phyloP scores from a whole-genome alignment of 2,888 invertebrate genomes.

The Acrobasis repandana region DNA sequence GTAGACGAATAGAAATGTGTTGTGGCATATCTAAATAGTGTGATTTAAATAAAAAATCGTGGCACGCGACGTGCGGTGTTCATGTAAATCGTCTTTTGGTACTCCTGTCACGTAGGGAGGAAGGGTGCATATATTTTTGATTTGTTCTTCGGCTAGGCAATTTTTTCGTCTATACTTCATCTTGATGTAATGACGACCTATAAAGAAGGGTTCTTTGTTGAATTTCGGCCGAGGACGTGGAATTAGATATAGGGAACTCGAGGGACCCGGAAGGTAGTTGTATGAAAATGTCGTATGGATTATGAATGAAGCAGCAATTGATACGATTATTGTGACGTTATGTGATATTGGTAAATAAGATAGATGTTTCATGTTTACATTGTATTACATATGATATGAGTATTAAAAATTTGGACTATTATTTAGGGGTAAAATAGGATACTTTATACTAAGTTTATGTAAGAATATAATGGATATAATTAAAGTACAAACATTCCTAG shows the following conservation, averaged over 20 bases:
- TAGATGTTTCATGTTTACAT: no score
- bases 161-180: conserved; percentile 65
- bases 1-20: conserved; percentile 62
- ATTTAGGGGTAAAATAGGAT: no score
- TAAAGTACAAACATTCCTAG: not conserved
- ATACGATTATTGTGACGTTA: conserved; percentile 6
- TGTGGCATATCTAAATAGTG: conserved; percentile 75
- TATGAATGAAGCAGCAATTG: conserved; percentile 8
- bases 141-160: conserved; percentile 75
- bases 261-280: not conserved
- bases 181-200: conserved; percentile 47
- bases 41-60: conserved; percentile 81
- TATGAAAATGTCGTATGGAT: conserved; percentile 11
- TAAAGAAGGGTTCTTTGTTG: conserved; percentile 28
- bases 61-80: conserved; percentile 73
- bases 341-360: not conserved
- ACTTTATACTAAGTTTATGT: no score
- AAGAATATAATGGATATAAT: no score
- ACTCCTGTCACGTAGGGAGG: conserved; percentile 73
- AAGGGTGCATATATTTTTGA: conserved; percentile 83
- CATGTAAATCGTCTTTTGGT: conserved; percentile 71
- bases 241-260: conserved; percentile 14
- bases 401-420: no score
- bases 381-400: no score
- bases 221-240: conserved; percentile 15